Evolutionary conservation across 2,797 vertebrate species (phyloP).

Genomic region (Allobates femoralis): DNA sequence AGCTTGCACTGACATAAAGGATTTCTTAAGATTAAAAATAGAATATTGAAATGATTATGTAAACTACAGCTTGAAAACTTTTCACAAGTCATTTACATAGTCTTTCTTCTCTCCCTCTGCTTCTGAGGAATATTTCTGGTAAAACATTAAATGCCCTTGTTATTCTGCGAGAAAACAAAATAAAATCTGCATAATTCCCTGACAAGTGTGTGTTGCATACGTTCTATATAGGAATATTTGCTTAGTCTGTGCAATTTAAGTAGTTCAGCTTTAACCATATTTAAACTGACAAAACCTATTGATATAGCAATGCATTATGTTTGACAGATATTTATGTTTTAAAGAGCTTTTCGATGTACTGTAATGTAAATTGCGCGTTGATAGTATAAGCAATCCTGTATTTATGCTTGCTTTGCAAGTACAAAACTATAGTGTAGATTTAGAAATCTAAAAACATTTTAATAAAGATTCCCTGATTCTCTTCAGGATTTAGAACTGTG

Average conservation of each 20-base stretch:
- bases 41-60: constrained; percentile 53
- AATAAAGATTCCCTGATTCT: too few relatives aligned
- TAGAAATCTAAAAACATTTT: too few relatives aligned
- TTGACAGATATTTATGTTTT: not conserved
- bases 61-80: constrained; percentile 60
- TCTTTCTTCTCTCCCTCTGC: constrained; percentile 38
- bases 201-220: constrained; percentile 21
- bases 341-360: not conserved
- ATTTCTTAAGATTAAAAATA: constrained; percentile 58
- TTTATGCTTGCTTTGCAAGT: too few relatives aligned
- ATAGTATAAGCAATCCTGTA: too few relatives aligned
- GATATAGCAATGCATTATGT: not conserved
- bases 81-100: constrained; percentile 59
- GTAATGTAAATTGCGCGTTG: not conserved
- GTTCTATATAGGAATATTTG: constrained; percentile 18
- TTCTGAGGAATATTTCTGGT: constrained; percentile 45
- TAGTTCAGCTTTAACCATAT: not conserved
- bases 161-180: constrained; percentile 60
- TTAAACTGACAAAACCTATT: not conserved
- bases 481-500: too few relatives aligned
- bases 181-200: constrained; percentile 53
- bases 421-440: too few relatives aligned
- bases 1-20: constrained; percentile 49
- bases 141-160: constrained; percentile 58
- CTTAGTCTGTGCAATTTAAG: constrained; percentile 15